Conservation (phyloP, 2,797 vertebrate genomes). For the Petrocephalus schoutedeni region DNA sequence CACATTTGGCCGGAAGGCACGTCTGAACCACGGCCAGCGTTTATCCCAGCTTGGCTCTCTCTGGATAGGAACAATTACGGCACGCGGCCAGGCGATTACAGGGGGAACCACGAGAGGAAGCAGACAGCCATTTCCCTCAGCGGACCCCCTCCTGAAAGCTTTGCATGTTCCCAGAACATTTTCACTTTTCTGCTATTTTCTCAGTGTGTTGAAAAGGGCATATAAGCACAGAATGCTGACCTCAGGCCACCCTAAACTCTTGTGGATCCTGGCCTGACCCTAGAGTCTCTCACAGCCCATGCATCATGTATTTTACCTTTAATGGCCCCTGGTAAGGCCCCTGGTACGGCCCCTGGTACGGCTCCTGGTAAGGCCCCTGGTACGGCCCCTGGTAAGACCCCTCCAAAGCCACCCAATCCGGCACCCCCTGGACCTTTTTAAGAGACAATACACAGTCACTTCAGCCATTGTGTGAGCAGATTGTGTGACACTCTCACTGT, state of each 20-base stretch:
- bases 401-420: not conserved
- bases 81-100: not conserved
- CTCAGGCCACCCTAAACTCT: not conserved
- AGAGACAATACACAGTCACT: not conserved
- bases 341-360: not conserved
- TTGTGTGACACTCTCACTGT: not conserved
- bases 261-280: not conserved
- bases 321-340: not conserved
- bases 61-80: not conserved
- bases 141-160: not conserved
- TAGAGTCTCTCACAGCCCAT: not conserved
- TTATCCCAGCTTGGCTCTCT: not conserved
- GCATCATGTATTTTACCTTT: not conserved
- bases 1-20: not conserved
- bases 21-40: not conserved
- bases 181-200: not conserved
- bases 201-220: not conserved
- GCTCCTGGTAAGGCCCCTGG: not conserved
- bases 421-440: not conserved
- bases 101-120: not conserved
- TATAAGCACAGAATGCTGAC: not conserved
- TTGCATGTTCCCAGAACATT: not conserved
- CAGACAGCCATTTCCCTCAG: not conserved
- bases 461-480: not conserved
- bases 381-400: not conserved